phyloP scores from a whole-genome alignment of 2,113 vertebrate genomes.

The Rhabdornis inornatus region DNA sequence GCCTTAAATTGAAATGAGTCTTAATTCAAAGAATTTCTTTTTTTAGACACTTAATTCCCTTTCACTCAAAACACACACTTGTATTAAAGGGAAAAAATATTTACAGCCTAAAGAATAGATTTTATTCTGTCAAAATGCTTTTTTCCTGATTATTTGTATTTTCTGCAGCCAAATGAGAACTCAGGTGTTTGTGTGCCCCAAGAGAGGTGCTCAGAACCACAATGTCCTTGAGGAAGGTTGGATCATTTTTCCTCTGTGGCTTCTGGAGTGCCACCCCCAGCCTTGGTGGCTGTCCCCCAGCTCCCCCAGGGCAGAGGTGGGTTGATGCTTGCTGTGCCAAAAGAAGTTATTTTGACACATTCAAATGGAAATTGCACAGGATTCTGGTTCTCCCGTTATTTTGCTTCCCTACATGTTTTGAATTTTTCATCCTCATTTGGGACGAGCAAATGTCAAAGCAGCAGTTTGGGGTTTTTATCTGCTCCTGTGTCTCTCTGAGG shows the following conservation, averaged over 20 bases:
- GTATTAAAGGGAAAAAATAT: not conserved
- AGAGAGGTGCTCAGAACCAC: not conserved
- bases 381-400: not conserved
- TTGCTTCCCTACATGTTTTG: not conserved
- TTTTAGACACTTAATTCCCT: not conserved
- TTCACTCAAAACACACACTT: not conserved
- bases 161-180: not conserved
- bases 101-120: not conserved
- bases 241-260: not conserved
- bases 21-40: conserved; percentile 19
- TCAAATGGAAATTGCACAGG: not conserved
- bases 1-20: not conserved
- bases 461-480: not conserved
- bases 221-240: not conserved
- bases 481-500: not conserved
- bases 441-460: not conserved
- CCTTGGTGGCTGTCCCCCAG: not conserved
- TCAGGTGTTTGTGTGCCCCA: not conserved
- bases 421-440: not conserved
- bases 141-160: not conserved
- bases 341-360: not conserved
- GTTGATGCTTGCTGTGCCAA: not conserved
- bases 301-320: not conserved
- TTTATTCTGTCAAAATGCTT: not conserved
- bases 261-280: not conserved